Percentiles rank a stretch among this genome's conserved stretches.
Conservation (phyloP, 2,888 invertebrate genomes). For the Drosophila kambysellisi region DNA sequence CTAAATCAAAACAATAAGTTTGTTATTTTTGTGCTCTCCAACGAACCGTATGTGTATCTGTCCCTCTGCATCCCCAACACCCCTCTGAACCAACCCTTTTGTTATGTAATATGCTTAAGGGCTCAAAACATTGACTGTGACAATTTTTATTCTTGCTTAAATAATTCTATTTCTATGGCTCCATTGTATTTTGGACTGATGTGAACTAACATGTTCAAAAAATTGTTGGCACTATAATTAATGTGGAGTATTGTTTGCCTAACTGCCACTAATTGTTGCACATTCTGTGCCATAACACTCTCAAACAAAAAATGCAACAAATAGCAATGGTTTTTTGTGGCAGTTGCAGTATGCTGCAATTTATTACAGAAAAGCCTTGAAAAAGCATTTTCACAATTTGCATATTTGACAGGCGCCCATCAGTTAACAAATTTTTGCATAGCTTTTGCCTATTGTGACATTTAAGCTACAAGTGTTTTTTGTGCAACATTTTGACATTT, state of each 20-base stretch:
- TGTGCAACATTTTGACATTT: constrained; percentile 68
- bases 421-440: constrained; percentile 40
- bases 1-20: constrained; percentile 80
- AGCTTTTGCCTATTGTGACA: constrained; percentile 51
- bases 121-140: constrained; percentile 23
- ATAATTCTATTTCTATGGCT: not conserved
- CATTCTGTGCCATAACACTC: constrained; percentile 44
- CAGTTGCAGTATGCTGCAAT: constrained; percentile 21
- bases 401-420: constrained; percentile 69
- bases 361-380: constrained; percentile 26
- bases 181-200: constrained; percentile 16
- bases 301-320: constrained; percentile 25
- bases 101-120: constrained; percentile 49
- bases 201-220: constrained; percentile 47
- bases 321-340: constrained; percentile 30
- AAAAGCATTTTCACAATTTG: constrained; percentile 49
- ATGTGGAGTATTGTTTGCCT: constrained; percentile 42
- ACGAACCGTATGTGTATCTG: constrained; percentile 54
- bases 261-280: constrained; percentile 64
- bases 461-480: constrained; percentile 42
- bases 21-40: constrained; percentile 68
- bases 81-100: not conserved
- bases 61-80: not conserved
- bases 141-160: constrained; percentile 10
- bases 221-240: constrained; percentile 40